These are phyloP conservation scores for Oncorhynchus gorbuscha DNA, from an alignment of 2,113 vertebrate species.

Conservation along the genomic window DNA sequence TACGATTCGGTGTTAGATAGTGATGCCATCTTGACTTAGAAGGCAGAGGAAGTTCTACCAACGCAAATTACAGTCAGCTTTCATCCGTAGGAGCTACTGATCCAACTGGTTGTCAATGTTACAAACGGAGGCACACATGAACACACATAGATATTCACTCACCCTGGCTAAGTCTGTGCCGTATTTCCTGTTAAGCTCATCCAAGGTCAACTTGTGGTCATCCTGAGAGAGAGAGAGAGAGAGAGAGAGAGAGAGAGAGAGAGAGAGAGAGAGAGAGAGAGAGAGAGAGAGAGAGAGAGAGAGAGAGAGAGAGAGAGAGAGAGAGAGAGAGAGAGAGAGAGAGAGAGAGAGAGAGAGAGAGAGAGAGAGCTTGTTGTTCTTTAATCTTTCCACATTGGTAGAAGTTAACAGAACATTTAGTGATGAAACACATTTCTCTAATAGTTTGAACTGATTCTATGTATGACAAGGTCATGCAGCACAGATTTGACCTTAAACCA, in stretches of 20 bases:
- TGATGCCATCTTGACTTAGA: not conserved
- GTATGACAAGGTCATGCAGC: too few relatives aligned
- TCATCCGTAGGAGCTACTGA: not conserved
- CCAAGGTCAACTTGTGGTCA: constrained; percentile 92
- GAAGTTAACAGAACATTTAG: not conserved
- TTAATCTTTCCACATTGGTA: not conserved
- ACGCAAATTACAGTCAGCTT: not conserved
- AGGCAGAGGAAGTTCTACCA: not conserved
- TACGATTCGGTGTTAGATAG: too few relatives aligned
- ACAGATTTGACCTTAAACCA: too few relatives aligned
- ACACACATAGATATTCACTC: constrained; percentile 48
- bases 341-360: not conserved
- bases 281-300: not conserved
- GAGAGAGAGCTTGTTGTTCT: not conserved
- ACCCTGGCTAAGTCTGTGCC: constrained; percentile 88
- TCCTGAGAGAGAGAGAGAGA: constrained; percentile 71
- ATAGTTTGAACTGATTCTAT: too few relatives aligned
- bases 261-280: not conserved
- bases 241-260: constrained; percentile 19
- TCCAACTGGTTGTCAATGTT: not conserved
- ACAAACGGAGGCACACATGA: not conserved
- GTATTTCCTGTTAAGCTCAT: constrained; percentile 93
- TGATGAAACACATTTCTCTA: not conserved
- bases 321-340: constrained; percentile 14
- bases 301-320: not conserved